phyloP scores from a whole-genome alignment of 2,113 vertebrate species.

The Lasiurus borealis region DNA sequence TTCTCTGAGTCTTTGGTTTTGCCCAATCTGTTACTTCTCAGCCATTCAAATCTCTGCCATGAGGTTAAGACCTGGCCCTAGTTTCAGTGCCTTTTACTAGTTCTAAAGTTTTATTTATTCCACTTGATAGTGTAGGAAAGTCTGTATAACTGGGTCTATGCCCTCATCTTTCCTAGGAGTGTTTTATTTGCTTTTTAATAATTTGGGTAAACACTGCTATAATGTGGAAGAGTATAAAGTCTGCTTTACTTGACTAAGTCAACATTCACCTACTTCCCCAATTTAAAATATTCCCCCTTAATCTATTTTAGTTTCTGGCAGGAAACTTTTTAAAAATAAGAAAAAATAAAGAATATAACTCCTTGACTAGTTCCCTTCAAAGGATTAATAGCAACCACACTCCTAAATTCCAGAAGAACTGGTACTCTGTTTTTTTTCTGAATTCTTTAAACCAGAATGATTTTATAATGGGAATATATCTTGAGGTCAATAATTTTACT shows the following conservation, averaged over 20 bases:
- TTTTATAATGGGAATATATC: neutral
- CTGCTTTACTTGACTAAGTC: neutral
- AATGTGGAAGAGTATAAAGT: neutral
- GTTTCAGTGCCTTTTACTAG: neutral
- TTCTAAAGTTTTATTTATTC: neutral
- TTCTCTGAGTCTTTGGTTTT: neutral
- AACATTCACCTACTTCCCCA: neutral
- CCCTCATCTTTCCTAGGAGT: neutral
- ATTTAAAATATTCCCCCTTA: neutral
- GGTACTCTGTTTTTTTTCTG: neutral
- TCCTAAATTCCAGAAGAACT: neutral
- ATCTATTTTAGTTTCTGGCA: slow-evolving; percentile 22
- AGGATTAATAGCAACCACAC: slow-evolving; percentile 3
- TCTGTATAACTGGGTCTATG: neutral
- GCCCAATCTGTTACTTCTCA: neutral
- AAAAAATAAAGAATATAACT: neutral
- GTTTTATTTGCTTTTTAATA: neutral
- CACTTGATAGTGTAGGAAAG: neutral
- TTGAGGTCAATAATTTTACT: neutral
- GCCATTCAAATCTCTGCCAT: neutral
- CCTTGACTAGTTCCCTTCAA: neutral
- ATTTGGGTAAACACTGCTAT: slow-evolving; percentile 16
- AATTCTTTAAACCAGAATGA: slow-evolving; percentile 12
- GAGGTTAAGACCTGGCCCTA: neutral
- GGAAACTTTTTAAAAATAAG: neutral